Evolutionary conservation across 2,113 vertebrate genomes (phyloP).

Genomic region (Zingel zingel): DNA sequence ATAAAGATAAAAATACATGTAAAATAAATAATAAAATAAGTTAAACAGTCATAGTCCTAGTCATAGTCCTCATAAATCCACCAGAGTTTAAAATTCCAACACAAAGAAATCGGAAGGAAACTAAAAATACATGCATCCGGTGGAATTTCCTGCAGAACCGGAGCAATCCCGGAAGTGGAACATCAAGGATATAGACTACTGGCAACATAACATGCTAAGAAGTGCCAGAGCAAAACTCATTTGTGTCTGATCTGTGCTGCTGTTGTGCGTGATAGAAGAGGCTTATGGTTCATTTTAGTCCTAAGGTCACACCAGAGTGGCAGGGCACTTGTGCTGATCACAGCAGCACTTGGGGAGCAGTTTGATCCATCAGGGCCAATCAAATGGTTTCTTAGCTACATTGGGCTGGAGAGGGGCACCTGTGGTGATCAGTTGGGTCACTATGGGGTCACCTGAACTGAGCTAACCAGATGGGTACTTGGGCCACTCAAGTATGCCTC

Average conservation of each 20-base stretch:
- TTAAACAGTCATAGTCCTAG: too few species aligned
- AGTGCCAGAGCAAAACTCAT: constrained; percentile 4
- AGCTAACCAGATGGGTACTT: neutral
- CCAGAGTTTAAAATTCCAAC: too few species aligned
- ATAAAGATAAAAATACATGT: too few species aligned
- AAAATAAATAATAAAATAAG: too few species aligned
- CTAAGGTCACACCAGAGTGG: neutral
- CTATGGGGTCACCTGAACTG: neutral
- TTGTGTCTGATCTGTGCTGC: constrained; percentile 6
- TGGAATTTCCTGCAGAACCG: too few species aligned
- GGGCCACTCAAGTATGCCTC: neutral
- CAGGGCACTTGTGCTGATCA: neutral
- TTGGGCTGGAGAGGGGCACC: neutral
- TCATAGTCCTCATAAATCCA: too few species aligned
- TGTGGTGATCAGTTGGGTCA: neutral
- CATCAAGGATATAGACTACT: neutral
- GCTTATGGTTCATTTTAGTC: neutral
- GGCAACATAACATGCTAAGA: constrained; percentile 4
- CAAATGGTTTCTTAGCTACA: neutral
- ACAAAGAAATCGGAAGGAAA: too few species aligned
- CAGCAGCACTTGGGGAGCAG: neutral
- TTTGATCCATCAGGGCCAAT: neutral
- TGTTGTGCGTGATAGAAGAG: neutral
- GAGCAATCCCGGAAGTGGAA: too few species aligned
- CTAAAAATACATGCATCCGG: too few species aligned